Evolutionary conservation across 2,888 invertebrate species (phyloP), one percentile per base, ranked within the genome.

Genomic region (Plutella xylostella): DNA sequence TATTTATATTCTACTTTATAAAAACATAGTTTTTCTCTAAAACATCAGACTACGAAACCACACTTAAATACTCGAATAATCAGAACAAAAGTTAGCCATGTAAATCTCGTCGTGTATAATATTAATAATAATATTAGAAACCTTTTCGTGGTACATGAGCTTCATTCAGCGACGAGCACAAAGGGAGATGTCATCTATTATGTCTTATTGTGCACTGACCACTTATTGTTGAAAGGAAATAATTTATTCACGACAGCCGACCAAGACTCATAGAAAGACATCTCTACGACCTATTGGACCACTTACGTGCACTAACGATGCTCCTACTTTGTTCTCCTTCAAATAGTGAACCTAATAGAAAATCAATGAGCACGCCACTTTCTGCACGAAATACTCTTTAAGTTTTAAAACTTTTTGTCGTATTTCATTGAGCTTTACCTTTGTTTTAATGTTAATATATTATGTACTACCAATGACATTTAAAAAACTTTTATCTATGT

Each of bases 141-240:
- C 34, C 14, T 14, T 4, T 9, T 19, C 19, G 22, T 17, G 30
- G 42, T 31, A 17, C 41, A 42, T 30, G 57, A 55, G 56, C 53
- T 70, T 68, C 63, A 68, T 73, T 69, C 63, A 68, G 55, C 55
- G 14, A 55, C 50, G 52, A n/a, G 51, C 60, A 68, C 66, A 73
- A 76, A 72, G 69, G 68, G 64, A 72, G 68, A 69, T 68, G 65
- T 70, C 74, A 70, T 75, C 70, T 72, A 73, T 76, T 76, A 71
- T 66, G 61, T 65, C 61, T 69, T 64, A 68, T 72, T 76, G 72
- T 72, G 61, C 56, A 63, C 61, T 74, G 72, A 70, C 73, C 76
- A 75, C 72, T 79, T 75, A 74, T 65, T 57, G 63, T 55, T 47
- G 58, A 68, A 70, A 76, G 76, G 76, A 78, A 76, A 76, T 77